phyloP scores from a whole-genome alignment of 2,113 vertebrate genomes.

The Mellivora capensis region DNA sequence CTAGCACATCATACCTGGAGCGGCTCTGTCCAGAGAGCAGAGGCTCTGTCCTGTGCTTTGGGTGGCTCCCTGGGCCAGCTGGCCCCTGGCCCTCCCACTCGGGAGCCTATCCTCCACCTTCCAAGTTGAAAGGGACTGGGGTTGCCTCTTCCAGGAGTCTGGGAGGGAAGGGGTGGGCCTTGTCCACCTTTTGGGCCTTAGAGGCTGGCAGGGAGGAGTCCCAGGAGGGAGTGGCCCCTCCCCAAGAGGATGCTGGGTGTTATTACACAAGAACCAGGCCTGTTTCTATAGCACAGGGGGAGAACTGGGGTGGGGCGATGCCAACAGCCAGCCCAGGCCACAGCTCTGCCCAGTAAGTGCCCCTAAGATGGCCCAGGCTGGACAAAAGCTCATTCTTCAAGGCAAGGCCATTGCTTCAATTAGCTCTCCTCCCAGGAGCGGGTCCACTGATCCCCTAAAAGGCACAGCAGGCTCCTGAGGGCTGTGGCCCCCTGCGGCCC shows the following conservation, averaged over 20 bases:
- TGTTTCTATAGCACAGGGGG: not conserved
- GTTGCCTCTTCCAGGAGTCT: not conserved
- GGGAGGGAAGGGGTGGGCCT: not conserved
- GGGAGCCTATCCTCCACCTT: not conserved
- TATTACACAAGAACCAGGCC: not conserved
- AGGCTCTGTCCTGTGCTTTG: accelerated
- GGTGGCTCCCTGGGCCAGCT: not conserved
- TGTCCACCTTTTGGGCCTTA: not conserved
- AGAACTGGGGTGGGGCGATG: not conserved
- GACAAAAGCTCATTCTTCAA: not conserved
- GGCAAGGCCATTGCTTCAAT: constrained; percentile 56
- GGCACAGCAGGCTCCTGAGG: constrained; percentile 40
- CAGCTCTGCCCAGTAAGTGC: not conserved
- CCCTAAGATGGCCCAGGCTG: not conserved
- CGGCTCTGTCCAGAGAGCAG: not conserved
- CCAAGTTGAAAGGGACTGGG: not conserved
- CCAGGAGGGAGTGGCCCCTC: not conserved
- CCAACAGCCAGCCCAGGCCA: not conserved
- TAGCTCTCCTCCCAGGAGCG: not conserved
- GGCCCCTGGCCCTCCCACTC: not conserved
- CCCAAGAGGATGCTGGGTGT: not conserved
- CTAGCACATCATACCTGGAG: no score
- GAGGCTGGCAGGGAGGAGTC: not conserved
- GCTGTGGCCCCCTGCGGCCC: not conserved
- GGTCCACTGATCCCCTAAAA: constrained; percentile 30